Conservation (phyloP, 2,888 invertebrate species). For the Bimastos eiseni region DNA sequence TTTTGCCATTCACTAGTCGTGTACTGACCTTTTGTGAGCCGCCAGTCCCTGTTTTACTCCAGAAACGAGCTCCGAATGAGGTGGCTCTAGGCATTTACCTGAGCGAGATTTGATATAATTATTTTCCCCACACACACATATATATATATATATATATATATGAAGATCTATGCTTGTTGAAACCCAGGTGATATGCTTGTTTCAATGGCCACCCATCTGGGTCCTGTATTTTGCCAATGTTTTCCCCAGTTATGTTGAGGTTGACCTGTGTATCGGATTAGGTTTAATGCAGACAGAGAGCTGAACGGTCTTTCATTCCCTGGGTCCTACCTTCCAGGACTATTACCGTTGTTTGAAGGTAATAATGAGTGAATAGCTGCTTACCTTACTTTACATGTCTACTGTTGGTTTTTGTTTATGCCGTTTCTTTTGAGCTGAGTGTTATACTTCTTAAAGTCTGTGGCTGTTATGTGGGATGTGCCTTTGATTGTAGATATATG, state of each 20-base stretch:
- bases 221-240: neutral
- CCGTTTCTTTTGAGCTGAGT: neutral
- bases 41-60: neutral
- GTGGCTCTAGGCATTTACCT: neutral
- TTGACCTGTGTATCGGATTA: neutral
- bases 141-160: neutral
- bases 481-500: conserved; percentile 77
- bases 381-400: neutral
- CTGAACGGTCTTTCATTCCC: neutral
- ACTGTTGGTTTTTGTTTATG: neutral
- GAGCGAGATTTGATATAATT: neutral
- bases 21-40: neutral
- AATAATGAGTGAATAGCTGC: neutral
- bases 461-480: neutral
- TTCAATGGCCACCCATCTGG: neutral
- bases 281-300: neutral
- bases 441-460: neutral
- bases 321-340: neutral
- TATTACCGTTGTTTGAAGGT: neutral
- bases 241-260: neutral
- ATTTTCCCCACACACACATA: too few relatives aligned
- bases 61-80: neutral
- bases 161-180: neutral
- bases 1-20: neutral
- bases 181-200: neutral